These are phyloP conservation scores for Melanogrammus aeglefinus DNA, from an alignment of 2,797 vertebrate genomes.

Conservation along the genomic window DNA sequence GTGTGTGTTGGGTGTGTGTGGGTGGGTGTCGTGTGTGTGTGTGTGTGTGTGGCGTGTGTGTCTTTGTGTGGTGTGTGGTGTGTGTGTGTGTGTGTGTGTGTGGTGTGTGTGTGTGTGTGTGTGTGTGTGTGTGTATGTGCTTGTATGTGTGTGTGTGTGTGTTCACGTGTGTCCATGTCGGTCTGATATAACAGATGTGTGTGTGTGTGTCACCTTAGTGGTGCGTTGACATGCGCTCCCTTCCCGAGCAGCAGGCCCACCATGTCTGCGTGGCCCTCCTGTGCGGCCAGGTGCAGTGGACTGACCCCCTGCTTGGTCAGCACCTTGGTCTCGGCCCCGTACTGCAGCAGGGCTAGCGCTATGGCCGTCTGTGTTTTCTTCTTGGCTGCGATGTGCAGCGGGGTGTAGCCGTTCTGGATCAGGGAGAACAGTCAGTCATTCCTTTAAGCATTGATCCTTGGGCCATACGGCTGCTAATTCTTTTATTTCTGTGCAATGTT, in stretches of 20 bases:
- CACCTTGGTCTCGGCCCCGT: slow-evolving; percentile 87
- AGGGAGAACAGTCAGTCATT: neutral
- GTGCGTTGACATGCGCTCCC: slow-evolving; percentile 84
- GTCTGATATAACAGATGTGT: neutral
- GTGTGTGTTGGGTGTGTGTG: too few relatives aligned
- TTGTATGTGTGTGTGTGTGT: too few relatives aligned
- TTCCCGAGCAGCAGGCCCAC: slow-evolving; percentile 86
- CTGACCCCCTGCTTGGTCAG: slow-evolving; percentile 94
- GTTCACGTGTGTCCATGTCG: too few relatives aligned
- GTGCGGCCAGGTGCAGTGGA: slow-evolving; percentile 92
- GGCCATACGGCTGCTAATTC: neutral
- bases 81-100: too few relatives aligned
- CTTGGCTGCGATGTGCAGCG: slow-evolving; percentile 94
- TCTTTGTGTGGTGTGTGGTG: too few relatives aligned
- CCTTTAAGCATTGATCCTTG: neutral
- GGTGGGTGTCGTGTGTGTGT: too few relatives aligned
- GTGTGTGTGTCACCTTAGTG: slow-evolving; percentile 83
- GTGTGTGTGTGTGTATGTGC: slow-evolving; percentile 31
- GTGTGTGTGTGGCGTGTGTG: too few relatives aligned
- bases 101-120: neutral
- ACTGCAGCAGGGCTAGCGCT: slow-evolving; percentile 82
- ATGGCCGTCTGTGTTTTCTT: slow-evolving; percentile 94
- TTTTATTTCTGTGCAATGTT: neutral
- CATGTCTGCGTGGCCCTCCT: slow-evolving; percentile 96
- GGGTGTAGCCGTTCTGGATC: slow-evolving; percentile 90